Base-by-base conservation (phyloP, 1,140 invertebrate genomes). In the Nasonia longicornis region DNA sequence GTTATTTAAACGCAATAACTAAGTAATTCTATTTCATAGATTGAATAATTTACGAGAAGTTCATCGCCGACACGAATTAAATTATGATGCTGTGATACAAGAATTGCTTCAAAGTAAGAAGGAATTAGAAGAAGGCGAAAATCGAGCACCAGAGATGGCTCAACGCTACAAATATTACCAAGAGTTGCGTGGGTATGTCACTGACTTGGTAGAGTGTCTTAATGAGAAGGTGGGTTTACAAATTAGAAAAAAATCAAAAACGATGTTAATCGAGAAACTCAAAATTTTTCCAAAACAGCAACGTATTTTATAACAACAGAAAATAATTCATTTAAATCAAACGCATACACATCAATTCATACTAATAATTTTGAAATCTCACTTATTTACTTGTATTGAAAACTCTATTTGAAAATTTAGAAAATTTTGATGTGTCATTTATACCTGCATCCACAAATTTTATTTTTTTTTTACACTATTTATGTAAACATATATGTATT, bases 201-300 rank as follows among this genome's bases (percentile, higher is more conserved):
- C 95, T 87, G 97, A 98, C 94, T 95, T 98, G 91, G 95, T 98
- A 91, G 98, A 98, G 93, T 99, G 97, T 93, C 94, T 98, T 86
- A 96, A 98, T 86, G 95, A 96, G 91, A 97, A 97, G 94, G 94
- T 96, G 91, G 92, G 92, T 93, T 90, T 84, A 91, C 86, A 90
- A 75, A 75, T 77, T 82, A 72, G 48, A 74, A 81, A 81, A 64
- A 76, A 72, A 29, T 80, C 77, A 82, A 80, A 79, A 85, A 79
- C 82, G 79, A 83, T 81, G 80, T 82, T 84, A 52, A 83, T 82
- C 26, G 70, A 74, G 77, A 77, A 77, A 38, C 71, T 64, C 58
- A 52, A 2, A 75, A 69, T 75, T 80, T 75, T 58, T 70, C 16
- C 71, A 67, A 75, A 80, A 67, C 58, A 71, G 52, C 69, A 66